phyloP scores from a whole-genome alignment of 64 coral and sea anemone species.

The Actinia tenebrosa region DNA sequence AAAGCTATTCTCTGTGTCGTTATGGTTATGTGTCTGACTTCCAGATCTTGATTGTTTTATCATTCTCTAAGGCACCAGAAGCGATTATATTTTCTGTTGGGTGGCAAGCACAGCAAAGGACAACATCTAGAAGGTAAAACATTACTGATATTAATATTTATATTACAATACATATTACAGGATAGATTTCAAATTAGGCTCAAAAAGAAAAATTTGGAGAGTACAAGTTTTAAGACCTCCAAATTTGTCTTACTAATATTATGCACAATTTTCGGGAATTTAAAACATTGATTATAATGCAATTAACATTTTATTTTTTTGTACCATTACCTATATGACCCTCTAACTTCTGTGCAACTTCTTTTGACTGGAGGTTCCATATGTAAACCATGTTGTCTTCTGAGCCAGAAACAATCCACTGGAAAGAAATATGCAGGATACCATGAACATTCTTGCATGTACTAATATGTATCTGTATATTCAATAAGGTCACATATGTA shows the following conservation, averaged over 20 bases:
- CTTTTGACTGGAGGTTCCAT: constrained; percentile 97
- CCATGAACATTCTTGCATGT: not conserved
- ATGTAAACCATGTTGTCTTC: constrained; percentile 98
- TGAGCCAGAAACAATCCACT: constrained; percentile 99
- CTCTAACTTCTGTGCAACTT: constrained; percentile 88
- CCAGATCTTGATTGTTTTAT: constrained; percentile 99
- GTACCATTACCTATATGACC: constrained; percentile 76
- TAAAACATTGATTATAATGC: too few relatives aligned
- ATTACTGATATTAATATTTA: not conserved
- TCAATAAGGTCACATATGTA: too few relatives aligned
- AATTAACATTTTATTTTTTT: too few relatives aligned
- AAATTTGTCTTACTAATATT: too few relatives aligned
- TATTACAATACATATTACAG: too few relatives aligned
- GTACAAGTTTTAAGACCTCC: too few relatives aligned
- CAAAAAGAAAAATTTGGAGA: too few relatives aligned
- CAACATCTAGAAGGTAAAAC: constrained; percentile 70
- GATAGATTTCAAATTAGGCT: not conserved
- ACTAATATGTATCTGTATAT: not conserved
- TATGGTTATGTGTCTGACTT: constrained; percentile 85
- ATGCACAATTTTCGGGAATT: too few relatives aligned
- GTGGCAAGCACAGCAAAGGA: constrained; percentile 97
- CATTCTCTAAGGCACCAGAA: constrained; percentile 87
- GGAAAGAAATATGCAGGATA: not conserved
- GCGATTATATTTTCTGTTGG: constrained; percentile 98
- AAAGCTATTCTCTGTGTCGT: not conserved